Conservation (phyloP, 2,113 vertebrate species). For the Pseudorectes ferrugineus region DNA sequence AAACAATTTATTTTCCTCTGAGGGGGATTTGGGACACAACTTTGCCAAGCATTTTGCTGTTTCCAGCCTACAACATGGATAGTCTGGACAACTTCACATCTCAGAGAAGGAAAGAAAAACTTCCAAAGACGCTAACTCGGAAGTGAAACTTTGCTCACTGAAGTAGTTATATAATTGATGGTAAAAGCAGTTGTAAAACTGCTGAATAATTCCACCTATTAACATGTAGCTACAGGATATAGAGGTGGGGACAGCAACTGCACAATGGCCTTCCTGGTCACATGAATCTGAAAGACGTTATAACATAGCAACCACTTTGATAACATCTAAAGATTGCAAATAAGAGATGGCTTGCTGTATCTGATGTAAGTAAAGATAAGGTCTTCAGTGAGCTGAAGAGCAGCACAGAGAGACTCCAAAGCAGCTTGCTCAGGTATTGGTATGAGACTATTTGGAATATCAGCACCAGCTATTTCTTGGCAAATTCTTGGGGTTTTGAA, state of each 20-base stretch:
- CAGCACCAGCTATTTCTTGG: neutral
- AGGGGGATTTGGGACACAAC: neutral
- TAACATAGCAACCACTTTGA: neutral
- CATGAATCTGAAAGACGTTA: neutral
- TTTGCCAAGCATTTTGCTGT: neutral
- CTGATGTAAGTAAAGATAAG: neutral
- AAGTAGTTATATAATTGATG: neutral
- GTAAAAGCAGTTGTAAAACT: neutral
- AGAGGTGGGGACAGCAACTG: neutral
- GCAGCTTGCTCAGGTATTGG: neutral
- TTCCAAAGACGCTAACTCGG: neutral
- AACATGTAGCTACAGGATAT: neutral
- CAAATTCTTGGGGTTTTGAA: neutral
- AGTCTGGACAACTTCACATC: neutral
- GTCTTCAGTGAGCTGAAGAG: neutral
- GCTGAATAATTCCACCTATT: neutral
- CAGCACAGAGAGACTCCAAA: neutral
- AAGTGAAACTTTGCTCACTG: neutral
- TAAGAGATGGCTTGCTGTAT: neutral
- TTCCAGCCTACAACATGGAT: neutral
- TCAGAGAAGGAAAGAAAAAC: neutral
- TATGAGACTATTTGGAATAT: neutral
- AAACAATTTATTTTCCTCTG: neutral
- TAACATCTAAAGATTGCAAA: neutral
- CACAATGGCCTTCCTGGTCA: neutral